Base-by-base conservation (phyloP, 1,140 invertebrate genomes). In the Acromyrmex heyeri region DNA sequence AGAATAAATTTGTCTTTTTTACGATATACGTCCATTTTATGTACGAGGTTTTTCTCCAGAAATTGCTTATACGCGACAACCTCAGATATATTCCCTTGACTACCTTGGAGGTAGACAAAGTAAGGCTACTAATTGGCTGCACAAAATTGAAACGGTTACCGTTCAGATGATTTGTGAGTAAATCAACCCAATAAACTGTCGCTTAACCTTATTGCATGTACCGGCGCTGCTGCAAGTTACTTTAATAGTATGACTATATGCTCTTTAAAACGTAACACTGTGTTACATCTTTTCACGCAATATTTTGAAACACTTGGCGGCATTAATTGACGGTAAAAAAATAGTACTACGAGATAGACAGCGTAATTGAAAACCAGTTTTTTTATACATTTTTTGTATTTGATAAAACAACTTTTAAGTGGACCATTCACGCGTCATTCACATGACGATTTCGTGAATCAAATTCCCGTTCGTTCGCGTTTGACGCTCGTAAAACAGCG, bases 1-100 rank as follows among this genome's bases (percentile, higher is more conserved):
- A 8, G 6, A 27, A 44, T 86, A 86, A 86, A 86, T 57, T 82
- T 55, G 27, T 24, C 85, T 53, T 72, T n/a, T 82, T 86, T 82
- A 86, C 77, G 76, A 67, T 59, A 27, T 59, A 27, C 18, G 1
- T 78, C 38, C 6, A 78, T 61, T 81, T 59, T 75, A 48, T 18
- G 18, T 48, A 75, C 14, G 8, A 55, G 59, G 65, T 8, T 61
- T 72, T 57, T 34, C 12, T 48, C 16, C 57, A 65, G 50, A 75
- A 30, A 50, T 75, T 75, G 48, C 69, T 30, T 48, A 75, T 62
- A 38, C 38, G 16, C 24, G 62, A 69, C 27, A 10, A 44, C 48
- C 10, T 24, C 27, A n/a, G 24, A 34, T 73, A 30, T 73, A 61
- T 75, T 61, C 50, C 8, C 4, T 16, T 4, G 38, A 4, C 55